Evolutionary conservation across 2,113 vertebrate species (phyloP), one percentile per base, ranked within the genome.

Genomic region (Stictonetta naevosa): DNA sequence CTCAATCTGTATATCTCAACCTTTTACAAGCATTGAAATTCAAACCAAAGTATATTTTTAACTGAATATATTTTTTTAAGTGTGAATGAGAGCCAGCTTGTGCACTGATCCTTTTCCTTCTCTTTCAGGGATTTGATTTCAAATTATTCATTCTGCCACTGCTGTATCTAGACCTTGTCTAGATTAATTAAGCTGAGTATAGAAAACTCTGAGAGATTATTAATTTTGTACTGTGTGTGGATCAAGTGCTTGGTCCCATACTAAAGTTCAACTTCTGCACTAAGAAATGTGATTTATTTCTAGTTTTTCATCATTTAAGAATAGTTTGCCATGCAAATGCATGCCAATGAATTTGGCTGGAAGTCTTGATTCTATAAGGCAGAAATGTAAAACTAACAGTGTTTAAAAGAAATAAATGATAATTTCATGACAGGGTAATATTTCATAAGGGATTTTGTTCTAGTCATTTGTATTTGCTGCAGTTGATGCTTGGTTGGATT

Each of bases 21-120:
- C 80, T 93, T 94, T 88, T 75, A 81, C 33, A 75, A 78, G 64
- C 23, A 84, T 25, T 90, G 60, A 95, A 86, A 96, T 86, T 81
- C 68, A 68, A 74, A 67, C 50, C 16, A 36, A 95, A 89, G 14
- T 63, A 28, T 56, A 29, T 53, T 96, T 86, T 92, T 6, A 53
- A 93, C 87, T 81, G 34, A 92, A 88, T 78, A 11, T 52, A 75
- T 90, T 92, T 83, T 60, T 88, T 34, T 31, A 86, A 76, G 79
- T 63, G 55, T 74, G 72, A 94, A 55, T 1, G 4, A 74, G 56
- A 88, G 18, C 38, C 79, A 86, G 68, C 11, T 67, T 74, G 44
- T 36, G 33, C 29, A 42, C 50, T 52, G 82, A 83, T 74, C 72
- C 26, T 80, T 67, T 87, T 73, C 44, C 73, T 88, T 91, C 42